Percentiles rank a stretch among this genome's conserved stretches.
Conservation (phyloP, 2,888 invertebrate species). For the Nesidiocoris tenuis region DNA sequence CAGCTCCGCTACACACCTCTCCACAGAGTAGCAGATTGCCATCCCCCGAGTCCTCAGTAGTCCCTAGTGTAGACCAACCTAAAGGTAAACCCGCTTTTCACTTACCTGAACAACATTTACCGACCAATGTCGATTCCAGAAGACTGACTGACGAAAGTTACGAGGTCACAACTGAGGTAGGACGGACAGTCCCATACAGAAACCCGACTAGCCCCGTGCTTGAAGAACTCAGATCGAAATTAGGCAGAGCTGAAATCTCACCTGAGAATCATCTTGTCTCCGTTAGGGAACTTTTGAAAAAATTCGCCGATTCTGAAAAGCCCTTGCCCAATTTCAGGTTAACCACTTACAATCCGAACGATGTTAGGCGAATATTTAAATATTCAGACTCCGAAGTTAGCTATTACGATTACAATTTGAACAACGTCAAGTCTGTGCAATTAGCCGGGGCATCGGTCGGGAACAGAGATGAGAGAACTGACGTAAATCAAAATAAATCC, state of each 20-base stretch:
- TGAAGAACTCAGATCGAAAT: slow-evolving; percentile 13
- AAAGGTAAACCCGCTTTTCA: slow-evolving; percentile 27
- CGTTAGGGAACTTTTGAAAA: slow-evolving; percentile 25
- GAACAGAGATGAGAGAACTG: not conserved
- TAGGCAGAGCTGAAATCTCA: slow-evolving; percentile 18
- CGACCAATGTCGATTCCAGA: not conserved
- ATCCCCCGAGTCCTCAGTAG: slow-evolving; percentile 15
- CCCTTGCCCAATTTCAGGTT: slow-evolving; percentile 27
- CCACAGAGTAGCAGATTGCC: slow-evolving; percentile 15
- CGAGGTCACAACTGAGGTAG: too few relatives aligned
- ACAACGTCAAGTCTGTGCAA: slow-evolving; percentile 2
- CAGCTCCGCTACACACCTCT: too few relatives aligned
- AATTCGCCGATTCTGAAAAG: slow-evolving; percentile 29
- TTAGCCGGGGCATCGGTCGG: not conserved
- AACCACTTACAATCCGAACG: slow-evolving; percentile 22
- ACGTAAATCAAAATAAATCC: not conserved
- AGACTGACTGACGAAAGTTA: not conserved
- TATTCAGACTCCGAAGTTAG: slow-evolving; percentile 27
- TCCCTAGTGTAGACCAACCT: slow-evolving; percentile 19
- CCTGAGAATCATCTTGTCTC: slow-evolving; percentile 26
- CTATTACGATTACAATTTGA: slow-evolving; percentile 23
- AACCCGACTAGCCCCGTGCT: slow-evolving; percentile 4
- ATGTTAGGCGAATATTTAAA: slow-evolving; percentile 14
- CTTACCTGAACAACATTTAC: not conserved
- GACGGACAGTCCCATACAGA: too few relatives aligned